Conservation (phyloP, 2,113 vertebrate genomes). For the Corythornis madagascariensis region DNA sequence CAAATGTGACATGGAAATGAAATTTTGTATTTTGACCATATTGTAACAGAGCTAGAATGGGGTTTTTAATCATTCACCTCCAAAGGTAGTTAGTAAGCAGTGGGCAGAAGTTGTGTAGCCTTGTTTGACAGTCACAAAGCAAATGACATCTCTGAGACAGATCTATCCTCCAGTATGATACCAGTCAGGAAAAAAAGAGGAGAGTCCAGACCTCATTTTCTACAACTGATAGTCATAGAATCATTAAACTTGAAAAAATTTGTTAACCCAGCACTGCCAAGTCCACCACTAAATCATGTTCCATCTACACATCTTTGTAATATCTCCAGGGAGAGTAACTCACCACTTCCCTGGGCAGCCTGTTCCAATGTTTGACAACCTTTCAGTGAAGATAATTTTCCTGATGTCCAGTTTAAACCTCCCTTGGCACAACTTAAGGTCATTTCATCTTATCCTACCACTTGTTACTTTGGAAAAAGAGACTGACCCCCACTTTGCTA, state of each 20-base stretch:
- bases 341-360: neutral
- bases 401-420: neutral
- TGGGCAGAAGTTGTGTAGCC: neutral
- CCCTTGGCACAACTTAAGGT: neutral
- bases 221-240: neutral
- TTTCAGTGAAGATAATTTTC: neutral
- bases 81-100: neutral
- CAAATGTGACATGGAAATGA: neutral
- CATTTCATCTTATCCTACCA: neutral
- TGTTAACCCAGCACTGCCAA: neutral
- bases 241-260: neutral
- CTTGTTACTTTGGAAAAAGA: neutral
- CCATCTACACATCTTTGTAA: fast-evolving
- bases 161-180: neutral
- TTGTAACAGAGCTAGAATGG: neutral
- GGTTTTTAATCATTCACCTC: conserved; percentile 12
- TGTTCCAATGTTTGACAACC: neutral
- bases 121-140: neutral
- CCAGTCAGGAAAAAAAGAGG: neutral
- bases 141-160: neutral
- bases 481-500: fast-evolving
- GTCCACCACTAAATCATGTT: neutral
- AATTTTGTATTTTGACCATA: neutral
- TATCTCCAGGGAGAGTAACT: fast-evolving
- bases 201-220: neutral